phyloP scores from a whole-genome alignment of 2,888 invertebrate genomes.

The Dinocampus coccinellae region DNA sequence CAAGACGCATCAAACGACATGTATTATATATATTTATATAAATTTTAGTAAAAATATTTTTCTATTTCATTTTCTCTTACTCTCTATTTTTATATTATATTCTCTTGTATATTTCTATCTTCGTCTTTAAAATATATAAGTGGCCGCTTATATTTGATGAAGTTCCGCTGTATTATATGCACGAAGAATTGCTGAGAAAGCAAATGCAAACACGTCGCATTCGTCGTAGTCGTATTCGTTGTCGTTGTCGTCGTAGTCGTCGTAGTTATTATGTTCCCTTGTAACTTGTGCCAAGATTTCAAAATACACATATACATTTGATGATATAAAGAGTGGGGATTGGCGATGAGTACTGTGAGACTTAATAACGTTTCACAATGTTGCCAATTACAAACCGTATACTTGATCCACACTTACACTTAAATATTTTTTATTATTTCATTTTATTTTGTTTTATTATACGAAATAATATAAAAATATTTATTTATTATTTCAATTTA shows the following conservation, averaged over 20 bases:
- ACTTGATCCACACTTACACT: neutral
- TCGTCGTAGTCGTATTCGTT: too few relatives aligned
- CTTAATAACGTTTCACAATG: neutral
- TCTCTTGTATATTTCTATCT: neutral
- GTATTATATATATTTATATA: neutral
- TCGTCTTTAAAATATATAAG: neutral
- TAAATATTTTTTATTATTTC: neutral
- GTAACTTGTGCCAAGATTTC: neutral
- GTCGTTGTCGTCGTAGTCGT: too few relatives aligned
- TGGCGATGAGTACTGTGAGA: neutral
- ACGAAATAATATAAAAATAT: neutral
- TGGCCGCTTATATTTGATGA: neutral
- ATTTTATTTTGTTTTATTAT: neutral
- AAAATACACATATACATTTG: neutral
- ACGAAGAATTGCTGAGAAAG: neutral
- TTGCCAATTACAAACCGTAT: neutral
- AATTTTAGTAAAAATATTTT: neutral
- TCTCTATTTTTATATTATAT: neutral
- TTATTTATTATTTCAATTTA: neutral
- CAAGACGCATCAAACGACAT: neutral
- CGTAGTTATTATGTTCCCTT: neutral
- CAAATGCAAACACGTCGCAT: conserved; percentile 1
- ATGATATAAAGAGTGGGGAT: neutral
- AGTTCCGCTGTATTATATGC: neutral
- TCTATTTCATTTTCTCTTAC: neutral